Conservation (phyloP, 1,140 invertebrate species). For the Musca domestica region DNA sequence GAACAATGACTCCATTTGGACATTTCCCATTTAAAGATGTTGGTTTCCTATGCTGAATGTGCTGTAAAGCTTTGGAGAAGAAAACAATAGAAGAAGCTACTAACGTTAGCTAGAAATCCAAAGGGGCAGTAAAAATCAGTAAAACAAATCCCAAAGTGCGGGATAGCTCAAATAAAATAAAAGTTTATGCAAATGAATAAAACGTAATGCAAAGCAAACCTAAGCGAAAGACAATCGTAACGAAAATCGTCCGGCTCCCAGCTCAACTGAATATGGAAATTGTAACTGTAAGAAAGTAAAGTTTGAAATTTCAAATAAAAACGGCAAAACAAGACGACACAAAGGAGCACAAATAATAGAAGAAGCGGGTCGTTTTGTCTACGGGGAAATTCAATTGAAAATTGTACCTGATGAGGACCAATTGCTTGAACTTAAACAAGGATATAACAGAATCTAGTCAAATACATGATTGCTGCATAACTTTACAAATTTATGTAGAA, state of each 20-base stretch:
- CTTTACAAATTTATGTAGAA: slow-evolving; percentile 3
- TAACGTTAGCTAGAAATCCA: slow-evolving; percentile 3
- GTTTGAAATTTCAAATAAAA: neutral
- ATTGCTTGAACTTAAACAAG: neutral
- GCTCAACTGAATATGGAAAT: neutral
- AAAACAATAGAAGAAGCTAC: slow-evolving; percentile 14
- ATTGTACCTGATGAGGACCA: slow-evolving; percentile 26
- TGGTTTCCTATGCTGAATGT: neutral
- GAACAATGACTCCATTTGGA: neutral
- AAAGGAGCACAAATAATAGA: neutral
- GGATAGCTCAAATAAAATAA: slow-evolving; percentile 24
- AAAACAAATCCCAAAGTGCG: slow-evolving; percentile 29
- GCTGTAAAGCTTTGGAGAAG: neutral
- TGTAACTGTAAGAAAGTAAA: too few species aligned
- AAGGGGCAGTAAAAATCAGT: slow-evolving; percentile 22
- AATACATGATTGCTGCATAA: neutral
- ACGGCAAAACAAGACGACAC: neutral
- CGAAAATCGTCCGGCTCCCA: slow-evolving; percentile 10
- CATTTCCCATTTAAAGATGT: neutral
- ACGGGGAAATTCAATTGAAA: slow-evolving; percentile 26
- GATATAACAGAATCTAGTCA: neutral
- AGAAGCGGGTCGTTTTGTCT: neutral
- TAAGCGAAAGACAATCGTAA: slow-evolving; percentile 24
- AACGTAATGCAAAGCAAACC: slow-evolving; percentile 21
- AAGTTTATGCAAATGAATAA: slow-evolving; percentile 29